Percentiles rank a stretch among this genome's conserved stretches.
Conservation (phyloP, 2,113 vertebrate species). For the Saguinus imperator region DNA sequence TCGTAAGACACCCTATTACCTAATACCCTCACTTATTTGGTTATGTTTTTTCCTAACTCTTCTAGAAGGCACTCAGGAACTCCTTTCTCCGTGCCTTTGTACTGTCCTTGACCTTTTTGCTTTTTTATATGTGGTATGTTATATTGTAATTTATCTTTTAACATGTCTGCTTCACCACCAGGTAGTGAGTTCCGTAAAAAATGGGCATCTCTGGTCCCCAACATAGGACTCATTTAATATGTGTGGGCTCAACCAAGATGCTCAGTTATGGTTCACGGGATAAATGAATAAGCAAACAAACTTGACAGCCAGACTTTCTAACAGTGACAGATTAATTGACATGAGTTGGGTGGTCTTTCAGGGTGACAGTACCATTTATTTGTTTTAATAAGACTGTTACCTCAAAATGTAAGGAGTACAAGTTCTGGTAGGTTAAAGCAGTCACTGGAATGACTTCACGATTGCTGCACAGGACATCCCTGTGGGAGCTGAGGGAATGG, state of each 20-base stretch:
- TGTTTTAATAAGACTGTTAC: conserved; percentile 35
- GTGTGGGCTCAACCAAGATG: background rate
- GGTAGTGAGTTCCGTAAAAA: background rate
- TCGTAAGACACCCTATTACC: background rate
- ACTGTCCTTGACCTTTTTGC: background rate
- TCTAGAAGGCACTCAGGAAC: background rate
- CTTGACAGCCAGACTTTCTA: background rate
- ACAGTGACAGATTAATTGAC: background rate
- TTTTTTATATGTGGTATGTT: background rate
- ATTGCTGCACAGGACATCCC: background rate
- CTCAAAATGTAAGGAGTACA: background rate
- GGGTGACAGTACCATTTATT: background rate
- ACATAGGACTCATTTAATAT: background rate
- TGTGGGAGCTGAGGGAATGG: background rate
- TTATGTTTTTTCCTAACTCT: background rate
- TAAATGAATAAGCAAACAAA: conserved; percentile 26
- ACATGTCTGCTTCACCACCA: background rate
- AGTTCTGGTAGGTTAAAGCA: background rate
- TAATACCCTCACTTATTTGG: background rate
- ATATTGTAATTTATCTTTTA: background rate
- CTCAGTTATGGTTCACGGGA: background rate
- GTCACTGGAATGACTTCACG: background rate
- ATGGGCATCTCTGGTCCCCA: background rate
- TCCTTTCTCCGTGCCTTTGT: background rate
- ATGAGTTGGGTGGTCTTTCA: conserved; percentile 9